Conservation (phyloP, 2,113 vertebrate genomes). For the Corythornis madagascariensis region DNA sequence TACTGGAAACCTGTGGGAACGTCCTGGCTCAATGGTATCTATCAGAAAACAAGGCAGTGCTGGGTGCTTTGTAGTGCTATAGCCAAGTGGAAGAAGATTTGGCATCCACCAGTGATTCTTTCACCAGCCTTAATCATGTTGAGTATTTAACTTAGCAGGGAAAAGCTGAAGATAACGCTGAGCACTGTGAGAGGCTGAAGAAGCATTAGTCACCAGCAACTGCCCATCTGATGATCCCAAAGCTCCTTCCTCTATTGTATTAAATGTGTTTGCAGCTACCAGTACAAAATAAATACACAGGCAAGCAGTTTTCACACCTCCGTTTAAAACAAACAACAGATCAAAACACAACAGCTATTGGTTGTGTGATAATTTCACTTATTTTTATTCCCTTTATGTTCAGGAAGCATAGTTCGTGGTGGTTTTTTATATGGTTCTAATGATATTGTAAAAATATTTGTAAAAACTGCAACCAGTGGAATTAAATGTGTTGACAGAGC, state of each 20-base stretch:
- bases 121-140: neutral
- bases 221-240: neutral
- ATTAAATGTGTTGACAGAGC: neutral
- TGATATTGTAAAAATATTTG: neutral
- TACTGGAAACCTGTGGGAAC: neutral
- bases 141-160: neutral
- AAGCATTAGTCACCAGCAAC: neutral
- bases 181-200: neutral
- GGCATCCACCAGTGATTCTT: neutral
- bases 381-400: neutral
- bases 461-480: neutral
- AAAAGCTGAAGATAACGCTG: neutral
- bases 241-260: neutral
- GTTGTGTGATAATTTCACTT: neutral
- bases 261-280: neutral
- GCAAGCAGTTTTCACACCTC: neutral
- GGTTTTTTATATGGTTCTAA: neutral
- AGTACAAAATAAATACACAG: neutral
- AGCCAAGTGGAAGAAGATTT: neutral
- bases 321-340: neutral
- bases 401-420: neutral
- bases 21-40: neutral
- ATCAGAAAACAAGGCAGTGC: neutral
- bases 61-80: neutral
- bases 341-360: accelerated